Evolutionary conservation across 1,140 invertebrate species (phyloP).

Genomic region (Chelonus insularis): DNA sequence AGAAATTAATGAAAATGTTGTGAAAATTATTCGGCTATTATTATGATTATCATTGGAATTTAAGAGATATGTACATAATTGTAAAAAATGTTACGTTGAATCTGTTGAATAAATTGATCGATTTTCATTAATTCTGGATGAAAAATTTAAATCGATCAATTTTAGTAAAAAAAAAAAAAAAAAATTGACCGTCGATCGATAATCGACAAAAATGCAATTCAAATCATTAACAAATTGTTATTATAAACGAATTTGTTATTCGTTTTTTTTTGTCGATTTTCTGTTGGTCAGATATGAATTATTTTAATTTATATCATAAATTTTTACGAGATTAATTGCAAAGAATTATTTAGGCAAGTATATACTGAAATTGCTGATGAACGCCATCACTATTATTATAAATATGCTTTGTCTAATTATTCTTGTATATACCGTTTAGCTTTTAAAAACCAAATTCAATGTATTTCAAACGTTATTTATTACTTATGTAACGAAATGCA

Average conservation of each 20-base stretch:
- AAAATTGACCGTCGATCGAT: background rate
- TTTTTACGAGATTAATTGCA: slow-evolving; percentile 11
- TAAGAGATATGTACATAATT: slow-evolving; percentile 8
- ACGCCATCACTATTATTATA: background rate
- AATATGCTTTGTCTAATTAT: slow-evolving; percentile 12
- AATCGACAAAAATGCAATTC: background rate
- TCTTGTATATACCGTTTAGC: slow-evolving; percentile 32
- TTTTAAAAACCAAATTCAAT: slow-evolving; percentile 33
- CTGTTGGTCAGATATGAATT: background rate
- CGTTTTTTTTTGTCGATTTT: background rate
- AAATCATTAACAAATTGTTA: slow-evolving; percentile 4
- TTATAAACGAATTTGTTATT: background rate
- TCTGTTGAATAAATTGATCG: slow-evolving; percentile 3
- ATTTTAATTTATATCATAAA: background rate
- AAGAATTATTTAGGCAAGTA: background rate
- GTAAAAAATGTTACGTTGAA: slow-evolving; percentile 8
- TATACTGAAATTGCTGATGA: background rate
- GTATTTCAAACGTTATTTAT: slow-evolving; percentile 37
- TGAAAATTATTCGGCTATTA: no score
- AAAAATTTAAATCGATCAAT: background rate
- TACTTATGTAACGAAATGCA: slow-evolving; percentile 28
- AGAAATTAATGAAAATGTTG: no score
- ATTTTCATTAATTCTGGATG: no score
- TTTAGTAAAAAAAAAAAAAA: no score
- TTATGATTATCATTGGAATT: background rate